phyloP scores from a whole-genome alignment of 2,113 vertebrate genomes.

The Indicator indicator region DNA sequence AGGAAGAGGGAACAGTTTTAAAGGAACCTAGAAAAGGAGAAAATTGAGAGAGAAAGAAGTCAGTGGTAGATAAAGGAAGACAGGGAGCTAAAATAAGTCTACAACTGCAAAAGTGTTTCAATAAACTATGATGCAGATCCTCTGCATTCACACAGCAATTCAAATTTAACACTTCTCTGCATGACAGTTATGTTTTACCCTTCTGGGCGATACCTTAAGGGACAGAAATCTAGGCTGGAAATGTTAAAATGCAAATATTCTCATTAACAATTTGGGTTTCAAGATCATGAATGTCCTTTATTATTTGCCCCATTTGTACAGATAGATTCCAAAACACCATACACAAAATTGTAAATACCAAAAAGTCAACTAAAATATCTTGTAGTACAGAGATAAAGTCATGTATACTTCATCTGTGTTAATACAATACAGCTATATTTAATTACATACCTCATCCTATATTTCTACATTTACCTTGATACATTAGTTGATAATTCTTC shows the following conservation, averaged over 20 bases:
- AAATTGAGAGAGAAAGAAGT: not conserved
- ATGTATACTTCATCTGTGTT: not conserved
- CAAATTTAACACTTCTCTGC: not conserved
- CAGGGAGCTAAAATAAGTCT: not conserved
- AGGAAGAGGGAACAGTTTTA: not conserved
- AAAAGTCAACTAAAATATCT: not conserved
- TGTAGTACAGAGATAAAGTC: not conserved
- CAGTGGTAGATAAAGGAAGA: not conserved
- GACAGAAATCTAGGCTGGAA: not conserved
- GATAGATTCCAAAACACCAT: not conserved
- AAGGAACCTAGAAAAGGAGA: not conserved
- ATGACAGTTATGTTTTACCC: not conserved
- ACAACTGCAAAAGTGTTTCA: not conserved
- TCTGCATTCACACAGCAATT: not conserved
- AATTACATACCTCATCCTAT: not conserved
- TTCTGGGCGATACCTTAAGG: not conserved
- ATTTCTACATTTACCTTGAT: not conserved
- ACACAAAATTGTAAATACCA: not conserved
- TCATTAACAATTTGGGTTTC: not conserved
- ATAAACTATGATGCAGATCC: not conserved
- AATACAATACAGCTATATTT: not conserved
- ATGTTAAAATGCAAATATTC: not conserved
- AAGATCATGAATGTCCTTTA: not conserved
- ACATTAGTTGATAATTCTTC: not conserved
- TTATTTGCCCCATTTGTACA: not conserved